Base-by-base conservation (phyloP, 2,888 invertebrate genomes). In the Apamea anceps region DNA sequence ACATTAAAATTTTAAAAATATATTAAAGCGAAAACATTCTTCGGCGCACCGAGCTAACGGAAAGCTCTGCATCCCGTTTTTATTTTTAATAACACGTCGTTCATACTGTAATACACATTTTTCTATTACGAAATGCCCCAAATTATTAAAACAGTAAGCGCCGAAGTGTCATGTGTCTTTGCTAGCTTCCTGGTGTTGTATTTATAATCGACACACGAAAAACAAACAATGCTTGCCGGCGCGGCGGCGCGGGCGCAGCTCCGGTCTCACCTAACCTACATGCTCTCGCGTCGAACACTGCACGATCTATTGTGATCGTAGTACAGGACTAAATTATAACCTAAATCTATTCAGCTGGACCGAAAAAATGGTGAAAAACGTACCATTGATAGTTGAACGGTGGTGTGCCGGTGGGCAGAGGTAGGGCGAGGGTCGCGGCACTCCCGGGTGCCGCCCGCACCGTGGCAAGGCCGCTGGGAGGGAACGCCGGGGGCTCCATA, bases 151-250 rank as follows among this genome's bases (percentile, higher is more conserved):
- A 91, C 87, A 89, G 77, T 80, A 79, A 79, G 86, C 70, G 81
- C 63, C 60, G 86, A 85, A 90, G 93, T 93, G 93, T 94, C 94
- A 91, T 92, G 91, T 94, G 92, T 94, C 94, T 87, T 79, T 75
- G 84, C 89, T 90, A 82, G 91, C 95, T 96, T 96, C 96, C 95
- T 95, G 94, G 94, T 95, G 93, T 93, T 92, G 93, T 96, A 96
- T 96, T 96, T 96, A 96, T 96, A 96, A 93, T 94, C 94, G 94
- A 95, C 95, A 94, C 90, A 91, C 94, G 94, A 96, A 96, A 96
- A 96, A 96, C 95, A 96, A 96, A 96, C 96, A 96, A 95, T 91
- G 92, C 93, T 91, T 87, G 90, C 94, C 94, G 94, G 94, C 92
- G 75, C 81, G 85, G 75, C 81, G 85, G 67, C 80, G 90, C 88